A percentile compares a stretch with the other conserved stretches of the same genome.
These are phyloP conservation scores for Coracias cyanogaster DNA, from an alignment of 2,797 vertebrate species.

Conservation along the genomic window DNA sequence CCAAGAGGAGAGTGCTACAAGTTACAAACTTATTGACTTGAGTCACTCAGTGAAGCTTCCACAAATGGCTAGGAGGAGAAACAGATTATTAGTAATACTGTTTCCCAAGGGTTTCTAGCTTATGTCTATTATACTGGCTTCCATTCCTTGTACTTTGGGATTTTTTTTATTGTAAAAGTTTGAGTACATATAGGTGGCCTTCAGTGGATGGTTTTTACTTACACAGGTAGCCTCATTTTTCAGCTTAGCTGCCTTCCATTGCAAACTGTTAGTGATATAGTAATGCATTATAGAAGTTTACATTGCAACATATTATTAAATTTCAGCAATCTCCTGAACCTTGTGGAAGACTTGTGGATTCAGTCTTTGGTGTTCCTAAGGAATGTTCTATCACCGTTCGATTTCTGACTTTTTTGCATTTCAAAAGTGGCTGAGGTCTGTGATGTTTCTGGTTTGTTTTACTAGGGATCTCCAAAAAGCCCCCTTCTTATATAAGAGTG, in stretches of 20 bases:
- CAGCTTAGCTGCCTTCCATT: background rate
- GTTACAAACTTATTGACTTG: background rate
- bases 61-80: background rate
- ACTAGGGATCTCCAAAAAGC: background rate
- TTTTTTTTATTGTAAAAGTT: background rate
- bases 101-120: background rate
- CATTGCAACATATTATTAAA: background rate
- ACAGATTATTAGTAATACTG: background rate
- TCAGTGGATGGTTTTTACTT: background rate
- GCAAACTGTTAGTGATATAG: background rate
- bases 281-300: background rate
- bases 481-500: rapidly evolving
- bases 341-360: background rate
- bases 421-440: background rate
- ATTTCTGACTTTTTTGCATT: background rate
- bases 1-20: background rate
- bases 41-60: background rate
- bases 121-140: background rate
- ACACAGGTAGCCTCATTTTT: background rate
- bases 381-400: background rate
- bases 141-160: background rate
- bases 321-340: background rate
- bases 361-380: background rate
- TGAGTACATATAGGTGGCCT: background rate
- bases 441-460: background rate